Evolutionary conservation across 2,888 invertebrate species (phyloP).

Genomic region (Zaprionus obscuricornis): DNA sequence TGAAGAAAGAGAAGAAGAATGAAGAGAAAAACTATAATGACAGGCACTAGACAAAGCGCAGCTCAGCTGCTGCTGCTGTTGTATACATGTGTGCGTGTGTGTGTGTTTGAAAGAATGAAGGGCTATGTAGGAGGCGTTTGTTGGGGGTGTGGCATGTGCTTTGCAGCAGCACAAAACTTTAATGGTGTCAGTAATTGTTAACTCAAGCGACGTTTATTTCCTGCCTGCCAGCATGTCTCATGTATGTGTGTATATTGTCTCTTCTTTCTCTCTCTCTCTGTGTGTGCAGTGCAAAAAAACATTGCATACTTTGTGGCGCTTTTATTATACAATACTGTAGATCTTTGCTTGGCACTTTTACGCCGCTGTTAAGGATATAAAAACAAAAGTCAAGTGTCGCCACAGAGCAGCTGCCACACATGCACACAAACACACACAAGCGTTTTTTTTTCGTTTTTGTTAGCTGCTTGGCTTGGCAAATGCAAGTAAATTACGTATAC

Average conservation of each 20-base stretch:
- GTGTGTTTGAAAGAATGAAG: too few species aligned
- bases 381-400: constrained; percentile 71
- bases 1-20: constrained; percentile 2
- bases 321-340: constrained; percentile 58
- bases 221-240: constrained; percentile 45
- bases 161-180: constrained; percentile 58
- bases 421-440: constrained; percentile 10
- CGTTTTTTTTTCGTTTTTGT: not conserved
- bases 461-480: constrained; percentile 25
- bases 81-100: not conserved
- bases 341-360: constrained; percentile 70
- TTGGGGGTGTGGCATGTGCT: constrained; percentile 35
- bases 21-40: constrained; percentile 56
- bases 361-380: constrained; percentile 66
- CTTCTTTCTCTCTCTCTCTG: not conserved
- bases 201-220: constrained; percentile 77
- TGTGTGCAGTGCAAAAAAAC: constrained; percentile 29
- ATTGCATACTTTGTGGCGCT: constrained; percentile 71
- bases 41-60: constrained; percentile 58
- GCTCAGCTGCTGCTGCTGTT: constrained; percentile 1
- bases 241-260: constrained; percentile 6
- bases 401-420: constrained; percentile 35
- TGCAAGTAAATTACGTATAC: constrained; percentile 69
- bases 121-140: constrained; percentile 17
- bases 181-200: constrained; percentile 81